A percentile compares a stretch with the other conserved stretches of the same genome.
phyloP scores from a whole-genome alignment of 2,113 vertebrate species.

The Chrysemys picta region DNA sequence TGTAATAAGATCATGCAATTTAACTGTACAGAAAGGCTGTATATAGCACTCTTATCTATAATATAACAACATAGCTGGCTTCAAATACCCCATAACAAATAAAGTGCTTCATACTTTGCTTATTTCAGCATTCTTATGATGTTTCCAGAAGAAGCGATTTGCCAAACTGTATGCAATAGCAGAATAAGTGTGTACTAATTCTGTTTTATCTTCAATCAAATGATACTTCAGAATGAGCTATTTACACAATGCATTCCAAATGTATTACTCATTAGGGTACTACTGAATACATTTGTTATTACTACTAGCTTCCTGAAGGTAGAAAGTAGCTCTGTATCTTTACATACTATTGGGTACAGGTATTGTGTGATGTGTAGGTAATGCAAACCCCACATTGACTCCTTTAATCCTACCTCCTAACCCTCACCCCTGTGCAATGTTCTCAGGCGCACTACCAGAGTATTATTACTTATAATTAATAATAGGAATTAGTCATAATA shows the following conservation, averaged over 20 bases:
- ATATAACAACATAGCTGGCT: background rate
- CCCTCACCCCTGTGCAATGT: background rate
- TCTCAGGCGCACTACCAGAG: background rate
- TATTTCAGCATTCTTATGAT: background rate
- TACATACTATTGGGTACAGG: background rate
- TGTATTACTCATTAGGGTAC: background rate
- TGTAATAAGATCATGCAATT: background rate
- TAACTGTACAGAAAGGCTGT: background rate
- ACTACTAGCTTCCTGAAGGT: background rate
- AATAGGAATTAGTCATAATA: background rate
- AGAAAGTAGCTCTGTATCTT: background rate
- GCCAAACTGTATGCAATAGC: background rate
- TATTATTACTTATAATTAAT: background rate
- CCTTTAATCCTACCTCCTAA: background rate
- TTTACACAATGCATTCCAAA: background rate
- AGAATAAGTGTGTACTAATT: background rate
- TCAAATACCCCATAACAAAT: background rate
- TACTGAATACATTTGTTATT: background rate
- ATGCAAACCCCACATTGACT: background rate
- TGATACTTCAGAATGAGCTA: background rate
- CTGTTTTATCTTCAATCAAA: background rate
- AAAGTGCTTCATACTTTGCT: background rate
- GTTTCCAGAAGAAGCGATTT: background rate
- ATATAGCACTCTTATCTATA: background rate
- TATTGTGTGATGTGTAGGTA: background rate